These are phyloP conservation scores for Laothoe populi DNA, from an alignment of 2,888 invertebrate species.

Conservation along the genomic window DNA sequence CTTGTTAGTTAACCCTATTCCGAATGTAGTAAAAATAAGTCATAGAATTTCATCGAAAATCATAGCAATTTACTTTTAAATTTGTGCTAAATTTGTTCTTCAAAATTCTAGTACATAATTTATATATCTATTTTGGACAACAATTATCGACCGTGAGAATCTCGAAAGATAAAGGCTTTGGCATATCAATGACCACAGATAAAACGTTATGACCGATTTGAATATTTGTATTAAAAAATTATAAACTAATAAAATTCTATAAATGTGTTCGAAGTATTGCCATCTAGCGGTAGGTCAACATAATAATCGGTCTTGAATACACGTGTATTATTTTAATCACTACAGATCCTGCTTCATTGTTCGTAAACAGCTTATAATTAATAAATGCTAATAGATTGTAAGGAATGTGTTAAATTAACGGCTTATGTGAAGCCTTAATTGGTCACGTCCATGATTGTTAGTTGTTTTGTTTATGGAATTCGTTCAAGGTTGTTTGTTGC, in stretches of 20 bases:
- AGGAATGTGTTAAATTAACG: slow-evolving; percentile 31
- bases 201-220: background rate
- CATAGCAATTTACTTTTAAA: too few species aligned
- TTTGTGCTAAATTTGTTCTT: too few species aligned
- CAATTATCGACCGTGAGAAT: too few species aligned
- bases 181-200: too few species aligned
- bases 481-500: slow-evolving; percentile 53
- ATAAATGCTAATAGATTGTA: slow-evolving; percentile 18
- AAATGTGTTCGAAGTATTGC: background rate
- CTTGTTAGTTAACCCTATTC: too few species aligned
- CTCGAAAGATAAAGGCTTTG: too few species aligned
- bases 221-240: background rate
- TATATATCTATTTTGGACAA: too few species aligned
- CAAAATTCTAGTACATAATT: too few species aligned
- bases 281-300: background rate
- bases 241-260: too few species aligned
- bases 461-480: slow-evolving; percentile 41
- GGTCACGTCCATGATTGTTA: slow-evolving; percentile 36
- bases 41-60: too few species aligned
- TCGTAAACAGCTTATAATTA: background rate
- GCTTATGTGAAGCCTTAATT: slow-evolving; percentile 31
- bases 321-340: background rate
- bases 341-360: slow-evolving; percentile 3
- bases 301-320: background rate
- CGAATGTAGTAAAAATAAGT: too few species aligned